Percentiles rank a stretch among this genome's conserved stretches.
phyloP scores from a whole-genome alignment of 2,113 vertebrate genomes.

The Bostrychus sinensis region DNA sequence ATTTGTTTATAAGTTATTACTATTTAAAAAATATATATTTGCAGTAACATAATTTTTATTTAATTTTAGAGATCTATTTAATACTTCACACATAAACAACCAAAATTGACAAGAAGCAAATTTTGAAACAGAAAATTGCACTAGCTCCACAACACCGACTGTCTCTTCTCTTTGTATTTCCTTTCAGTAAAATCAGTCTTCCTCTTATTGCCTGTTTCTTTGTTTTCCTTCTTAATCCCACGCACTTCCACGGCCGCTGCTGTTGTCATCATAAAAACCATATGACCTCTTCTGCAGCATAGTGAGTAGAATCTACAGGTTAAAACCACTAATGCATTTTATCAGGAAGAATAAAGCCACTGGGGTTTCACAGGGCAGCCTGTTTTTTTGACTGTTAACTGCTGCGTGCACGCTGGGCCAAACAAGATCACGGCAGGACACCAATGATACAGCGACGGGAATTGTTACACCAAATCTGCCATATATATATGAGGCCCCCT shows the following conservation, averaged over 20 bases:
- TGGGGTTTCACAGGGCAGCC: background rate
- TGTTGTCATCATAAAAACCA: constrained; percentile 15
- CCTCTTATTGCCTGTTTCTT: background rate
- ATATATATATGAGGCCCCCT: background rate
- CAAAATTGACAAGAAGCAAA: too few relatives aligned
- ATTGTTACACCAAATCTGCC: constrained; percentile 1
- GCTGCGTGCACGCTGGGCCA: constrained; percentile 3
- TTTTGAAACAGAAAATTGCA: too few relatives aligned
- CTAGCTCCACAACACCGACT: constrained; percentile 5
- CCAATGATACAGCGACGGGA: constrained; percentile 20
- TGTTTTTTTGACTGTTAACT: background rate
- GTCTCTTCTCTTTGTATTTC: background rate
- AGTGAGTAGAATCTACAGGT: constrained; percentile 14
- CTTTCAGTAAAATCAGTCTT: background rate
- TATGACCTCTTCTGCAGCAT: constrained; percentile 7
- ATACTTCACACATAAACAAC: too few relatives aligned
- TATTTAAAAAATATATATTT: too few relatives aligned
- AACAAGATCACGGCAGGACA: constrained; percentile 21
- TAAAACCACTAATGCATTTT: constrained; percentile 26
- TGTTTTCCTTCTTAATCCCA: background rate
- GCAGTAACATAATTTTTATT: too few relatives aligned
- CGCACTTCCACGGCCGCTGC: background rate
- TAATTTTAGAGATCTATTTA: too few relatives aligned
- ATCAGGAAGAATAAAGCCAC: constrained; percentile 25
- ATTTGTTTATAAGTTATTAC: too few relatives aligned